Conservation (phyloP, 1,140 invertebrate genomes). For the Dufourea novaeangliae region DNA sequence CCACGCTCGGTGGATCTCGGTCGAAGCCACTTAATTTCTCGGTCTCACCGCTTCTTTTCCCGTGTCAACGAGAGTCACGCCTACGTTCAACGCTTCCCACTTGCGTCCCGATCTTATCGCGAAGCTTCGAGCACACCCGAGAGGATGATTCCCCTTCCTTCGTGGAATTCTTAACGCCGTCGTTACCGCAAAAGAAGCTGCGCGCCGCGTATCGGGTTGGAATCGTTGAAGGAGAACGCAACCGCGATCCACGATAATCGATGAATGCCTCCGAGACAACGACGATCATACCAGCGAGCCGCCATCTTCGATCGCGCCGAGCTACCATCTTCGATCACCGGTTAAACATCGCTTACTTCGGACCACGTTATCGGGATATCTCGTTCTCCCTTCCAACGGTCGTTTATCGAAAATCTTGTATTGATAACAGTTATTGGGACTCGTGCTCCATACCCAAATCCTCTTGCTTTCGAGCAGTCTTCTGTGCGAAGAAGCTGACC, state of each 20-base stretch:
- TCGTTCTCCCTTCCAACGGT: background rate
- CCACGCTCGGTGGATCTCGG: background rate
- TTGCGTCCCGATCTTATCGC: constrained; percentile 21
- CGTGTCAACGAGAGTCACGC: constrained; percentile 56
- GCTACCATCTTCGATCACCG: background rate
- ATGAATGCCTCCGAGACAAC: constrained; percentile 24
- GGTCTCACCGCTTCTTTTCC: constrained; percentile 44
- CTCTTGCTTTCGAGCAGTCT: background rate
- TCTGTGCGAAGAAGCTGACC: no score
- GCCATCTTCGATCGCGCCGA: constrained; percentile 3
- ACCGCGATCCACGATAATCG: constrained; percentile 34
- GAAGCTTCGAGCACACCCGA: background rate
- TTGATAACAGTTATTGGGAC: background rate
- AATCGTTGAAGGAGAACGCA: constrained; percentile 8
- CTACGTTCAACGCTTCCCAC: constrained; percentile 34
- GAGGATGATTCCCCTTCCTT: background rate
- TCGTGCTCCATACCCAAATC: background rate
- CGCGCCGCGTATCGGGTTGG: background rate
- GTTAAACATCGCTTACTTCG: background rate
- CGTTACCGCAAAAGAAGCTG: constrained; percentile 9
- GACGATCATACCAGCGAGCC: background rate
- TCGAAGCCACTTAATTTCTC: constrained; percentile 19
- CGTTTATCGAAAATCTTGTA: background rate
- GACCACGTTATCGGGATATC: constrained; percentile 4
- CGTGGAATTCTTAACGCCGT: background rate